These are phyloP conservation scores for Zosterops borbonicus DNA, from an alignment of 2,113 vertebrate genomes.

Conservation along the genomic window DNA sequence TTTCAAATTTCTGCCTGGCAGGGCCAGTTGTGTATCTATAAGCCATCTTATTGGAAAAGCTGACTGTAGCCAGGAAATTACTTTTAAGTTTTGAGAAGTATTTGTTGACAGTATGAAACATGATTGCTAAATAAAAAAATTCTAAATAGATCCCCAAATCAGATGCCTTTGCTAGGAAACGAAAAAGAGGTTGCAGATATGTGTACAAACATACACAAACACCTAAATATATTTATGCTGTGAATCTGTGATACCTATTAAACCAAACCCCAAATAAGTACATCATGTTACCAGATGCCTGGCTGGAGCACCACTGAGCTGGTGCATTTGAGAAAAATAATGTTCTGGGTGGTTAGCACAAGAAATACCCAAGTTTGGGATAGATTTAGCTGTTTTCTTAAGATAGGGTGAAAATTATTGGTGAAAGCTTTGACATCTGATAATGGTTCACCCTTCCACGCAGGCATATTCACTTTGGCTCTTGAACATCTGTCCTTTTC, in stretches of 20 bases:
- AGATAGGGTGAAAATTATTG: background rate
- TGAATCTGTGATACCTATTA: background rate
- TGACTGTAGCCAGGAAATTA: background rate
- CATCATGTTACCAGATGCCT: background rate
- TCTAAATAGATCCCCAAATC: background rate
- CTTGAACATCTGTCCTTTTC: background rate
- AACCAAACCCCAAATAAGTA: background rate
- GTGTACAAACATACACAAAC: background rate
- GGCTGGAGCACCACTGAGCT: background rate
- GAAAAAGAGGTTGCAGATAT: background rate
- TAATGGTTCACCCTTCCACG: background rate
- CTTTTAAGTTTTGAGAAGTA: background rate
- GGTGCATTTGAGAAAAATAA: background rate
- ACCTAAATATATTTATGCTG: background rate
- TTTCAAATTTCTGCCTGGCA: background rate
- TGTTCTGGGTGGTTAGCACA: background rate
- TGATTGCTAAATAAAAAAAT: background rate
- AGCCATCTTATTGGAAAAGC: background rate
- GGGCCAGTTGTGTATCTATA: background rate
- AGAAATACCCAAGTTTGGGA: background rate
- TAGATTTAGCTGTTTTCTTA: background rate
- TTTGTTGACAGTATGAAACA: background rate
- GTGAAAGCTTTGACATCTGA: background rate
- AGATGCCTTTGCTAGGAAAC: background rate
- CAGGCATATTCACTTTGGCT: background rate